Base-by-base conservation (phyloP, 2,888 invertebrate genomes). In the Noctuana brunneofusca region DNA sequence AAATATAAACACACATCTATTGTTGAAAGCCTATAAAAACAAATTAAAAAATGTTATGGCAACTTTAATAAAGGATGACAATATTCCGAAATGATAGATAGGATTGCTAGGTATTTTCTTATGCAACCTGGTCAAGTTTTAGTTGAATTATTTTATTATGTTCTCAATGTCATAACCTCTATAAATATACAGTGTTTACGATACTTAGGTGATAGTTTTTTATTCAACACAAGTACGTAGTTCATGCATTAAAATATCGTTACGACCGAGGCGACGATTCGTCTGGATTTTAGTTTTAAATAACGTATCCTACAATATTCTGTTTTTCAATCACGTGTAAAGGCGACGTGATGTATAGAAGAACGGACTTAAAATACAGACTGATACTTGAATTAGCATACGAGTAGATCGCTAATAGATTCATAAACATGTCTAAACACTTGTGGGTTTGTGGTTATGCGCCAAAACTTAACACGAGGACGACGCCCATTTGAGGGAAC, bases 391-490 rank as follows among this genome's bases (percentile, higher is more conserved):
- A 62, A 62, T 55, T 49, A 38, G 53, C 62, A 55, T 62, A 41
- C 62, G 32, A 55, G 54, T 55, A 49, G 54, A 48, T 55, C 55
- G 54, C 48, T 62, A 62, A 62, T 49, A 62, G 48, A 55, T 62
- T 54, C 54, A 55, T 38, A 55, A 55, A 55, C 62, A 55, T 62
- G 62, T 55, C 62, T 55, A 49, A 55, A 62, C 62, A 55, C 55
- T 55, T 35, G 49, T 27, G 54, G 11, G 20, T 4, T 27, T 55
- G 30, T 18, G 43, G 16, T 24, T 41, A 43, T 30, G 56, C 30
- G 46, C 30, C 46, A 24, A 56, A 56, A 43, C 43, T 27, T 30
- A 46, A 16, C n/a, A n/a, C 14, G 27, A 49, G 27, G 22, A 22
- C 24, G 24, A 20, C 8, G 11, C 5, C 49, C 24, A 27, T 24